Evolutionary conservation across 64 coral and sea anemone genomes (phyloP), one percentile per base, ranked within the genome.

Genomic region (Actinia equina): DNA sequence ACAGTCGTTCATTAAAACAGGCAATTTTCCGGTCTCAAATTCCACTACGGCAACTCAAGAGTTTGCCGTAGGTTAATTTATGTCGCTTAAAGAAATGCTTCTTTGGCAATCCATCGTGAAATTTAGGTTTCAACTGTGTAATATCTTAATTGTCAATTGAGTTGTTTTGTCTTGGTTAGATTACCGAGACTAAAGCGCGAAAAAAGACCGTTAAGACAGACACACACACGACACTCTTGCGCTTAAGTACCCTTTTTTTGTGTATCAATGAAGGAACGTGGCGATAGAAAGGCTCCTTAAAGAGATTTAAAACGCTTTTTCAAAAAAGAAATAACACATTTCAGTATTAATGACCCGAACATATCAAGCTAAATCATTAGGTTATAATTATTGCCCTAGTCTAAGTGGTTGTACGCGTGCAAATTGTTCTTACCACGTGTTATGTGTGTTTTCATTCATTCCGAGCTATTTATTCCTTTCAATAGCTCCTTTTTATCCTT

Each of bases 231-330:
- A 25, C 69, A 74, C 69, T 41, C 69, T 74, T 74, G 30, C 26
- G 26, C 11, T 41, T 41, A 74, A 74, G 69, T 74, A 74, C 23
- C 19, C 42, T 30, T 27, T 74, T 74, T 74, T 74, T 74, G 23
- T 74, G 7, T 74, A 14, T 10, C 69, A 74, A 30, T 74, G 25
- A 74, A 74, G 69, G 69, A 41, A 74, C 69, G 69, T 74, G 69
- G n/a, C 69, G 14, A 5, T 8, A 74, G 23, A 74, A 74, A 37
- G 42, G 27, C n/a, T 14, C 69, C 25, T 41, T 14, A 74, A 74
- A 69, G 10, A 74, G 69, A 74, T 74, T 74, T 74, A 74, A 74
- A 74, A 30, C 69, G 25, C 69, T 74, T 74, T 26, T 74, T 74
- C 12, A 74, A 37, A 37, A 26, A 30, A 74, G 22, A 41, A 74